These are phyloP conservation scores for Drosophila fungiperda DNA, from an alignment of 2,888 invertebrate genomes.

Conservation along the genomic window DNA sequence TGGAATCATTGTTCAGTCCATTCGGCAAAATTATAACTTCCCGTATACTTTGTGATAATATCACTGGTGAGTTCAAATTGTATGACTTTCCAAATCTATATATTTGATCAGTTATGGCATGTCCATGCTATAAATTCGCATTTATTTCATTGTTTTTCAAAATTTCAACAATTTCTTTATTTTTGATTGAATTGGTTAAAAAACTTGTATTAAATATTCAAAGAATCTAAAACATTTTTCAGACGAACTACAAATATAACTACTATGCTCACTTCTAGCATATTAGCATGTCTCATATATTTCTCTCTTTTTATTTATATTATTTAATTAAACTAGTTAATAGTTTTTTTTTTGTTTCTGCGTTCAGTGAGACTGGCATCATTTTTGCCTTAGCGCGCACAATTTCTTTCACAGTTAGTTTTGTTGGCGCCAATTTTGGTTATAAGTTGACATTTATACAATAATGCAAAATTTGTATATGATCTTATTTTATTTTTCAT, in stretches of 20 bases:
- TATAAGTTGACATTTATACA: constrained; percentile 35
- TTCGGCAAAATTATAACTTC: constrained; percentile 94
- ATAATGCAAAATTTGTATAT: constrained; percentile 30
- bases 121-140: not conserved
- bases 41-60: constrained; percentile 93
- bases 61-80: constrained; percentile 88
- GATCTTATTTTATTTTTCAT: constrained; percentile 62
- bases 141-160: not conserved
- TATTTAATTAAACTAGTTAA: constrained; percentile 1
- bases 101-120: constrained; percentile 5
- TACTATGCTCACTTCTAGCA: not conserved
- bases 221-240: not conserved
- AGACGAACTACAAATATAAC: not conserved
- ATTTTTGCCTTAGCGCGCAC: constrained; percentile 18
- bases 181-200: not conserved
- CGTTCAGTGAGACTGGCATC: constrained; percentile 1
- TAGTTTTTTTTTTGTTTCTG: not conserved
- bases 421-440: constrained; percentile 21
- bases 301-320: constrained; percentile 1
- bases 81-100: not conserved
- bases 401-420: constrained; percentile 27
- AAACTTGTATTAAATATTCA: not conserved
- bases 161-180: not conserved
- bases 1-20: constrained; percentile 92
- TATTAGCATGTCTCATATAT: not conserved